Evolutionary conservation across 2,797 vertebrate species (phyloP).

Genomic region (Mormyrus hasselquistii): DNA sequence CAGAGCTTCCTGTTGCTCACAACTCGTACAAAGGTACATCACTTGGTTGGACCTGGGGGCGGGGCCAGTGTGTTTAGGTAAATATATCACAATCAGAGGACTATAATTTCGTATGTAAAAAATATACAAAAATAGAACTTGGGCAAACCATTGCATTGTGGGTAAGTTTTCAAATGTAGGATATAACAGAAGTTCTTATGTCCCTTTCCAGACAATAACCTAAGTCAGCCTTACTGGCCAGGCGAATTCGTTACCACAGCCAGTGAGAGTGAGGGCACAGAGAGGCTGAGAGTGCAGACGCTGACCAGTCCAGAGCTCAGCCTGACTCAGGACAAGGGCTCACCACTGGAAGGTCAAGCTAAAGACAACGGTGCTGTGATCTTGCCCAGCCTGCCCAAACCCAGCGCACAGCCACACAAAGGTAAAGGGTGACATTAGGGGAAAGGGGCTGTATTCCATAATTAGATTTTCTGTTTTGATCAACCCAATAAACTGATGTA

Average conservation of each 20-base stretch:
- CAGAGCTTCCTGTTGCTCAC: slow-evolving; percentile 53
- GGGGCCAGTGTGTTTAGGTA: background rate
- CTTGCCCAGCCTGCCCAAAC: slow-evolving; percentile 32
- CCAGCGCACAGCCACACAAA: slow-evolving; percentile 70
- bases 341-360: slow-evolving; percentile 44
- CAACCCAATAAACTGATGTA: background rate
- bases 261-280: slow-evolving; percentile 52
- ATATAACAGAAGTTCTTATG: background rate
- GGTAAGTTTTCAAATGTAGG: background rate
- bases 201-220: slow-evolving; percentile 49
- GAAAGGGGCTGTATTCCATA: background rate
- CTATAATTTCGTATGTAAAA: background rate
- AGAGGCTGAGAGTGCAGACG: slow-evolving; percentile 48
- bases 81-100: background rate
- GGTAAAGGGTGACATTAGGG: slow-evolving; percentile 48
- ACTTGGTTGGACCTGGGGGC: background rate
- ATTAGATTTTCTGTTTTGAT: background rate
- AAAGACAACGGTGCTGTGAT: slow-evolving; percentile 46
- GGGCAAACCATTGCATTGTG: background rate
- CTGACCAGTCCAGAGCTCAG: slow-evolving; percentile 36
- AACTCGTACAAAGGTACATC: slow-evolving; percentile 61
- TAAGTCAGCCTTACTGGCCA: slow-evolving; percentile 52
- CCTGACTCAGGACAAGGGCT: slow-evolving; percentile 17
- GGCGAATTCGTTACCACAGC: slow-evolving; percentile 56
- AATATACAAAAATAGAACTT: background rate